A percentile compares a stretch with the other conserved stretches of the same genome.
These are phyloP conservation scores for Spilogale gracilis DNA, from an alignment of 2,113 vertebrate species.

Conservation along the genomic window DNA sequence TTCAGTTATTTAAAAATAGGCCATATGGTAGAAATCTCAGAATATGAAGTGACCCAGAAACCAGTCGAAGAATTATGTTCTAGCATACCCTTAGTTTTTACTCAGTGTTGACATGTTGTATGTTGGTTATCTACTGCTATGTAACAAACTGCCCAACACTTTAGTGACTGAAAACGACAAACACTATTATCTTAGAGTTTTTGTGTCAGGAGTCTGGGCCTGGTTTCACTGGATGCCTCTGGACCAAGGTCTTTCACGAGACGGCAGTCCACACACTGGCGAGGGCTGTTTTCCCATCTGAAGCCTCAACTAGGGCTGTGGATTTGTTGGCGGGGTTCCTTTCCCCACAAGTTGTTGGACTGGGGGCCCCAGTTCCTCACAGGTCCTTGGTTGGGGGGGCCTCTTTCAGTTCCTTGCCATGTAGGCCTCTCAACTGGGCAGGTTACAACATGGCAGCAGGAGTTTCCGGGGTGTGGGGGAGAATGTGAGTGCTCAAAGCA, in stretches of 20 bases:
- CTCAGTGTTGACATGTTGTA: neutral
- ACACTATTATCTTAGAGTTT: neutral
- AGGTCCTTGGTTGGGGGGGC: neutral
- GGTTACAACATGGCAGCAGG: neutral
- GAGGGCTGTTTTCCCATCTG: neutral
- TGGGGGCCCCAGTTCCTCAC: neutral
- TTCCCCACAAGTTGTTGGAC: neutral
- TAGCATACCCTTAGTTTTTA: neutral
- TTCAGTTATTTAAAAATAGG: constrained; percentile 23
- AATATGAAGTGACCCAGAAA: neutral
- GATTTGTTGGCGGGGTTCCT: neutral
- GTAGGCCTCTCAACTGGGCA: neutral
- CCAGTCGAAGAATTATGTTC: neutral
- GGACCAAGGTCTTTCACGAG: neutral
- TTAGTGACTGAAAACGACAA: neutral
- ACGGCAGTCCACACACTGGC: neutral
- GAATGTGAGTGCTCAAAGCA: neutral
- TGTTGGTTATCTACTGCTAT: neutral
- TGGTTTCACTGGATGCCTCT: neutral
- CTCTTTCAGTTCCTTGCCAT: neutral
- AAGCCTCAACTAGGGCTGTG: neutral
- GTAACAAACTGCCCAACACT: neutral
- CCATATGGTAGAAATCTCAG: neutral
- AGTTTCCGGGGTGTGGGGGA: neutral
- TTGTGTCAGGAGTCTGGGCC: neutral